Percentiles rank a stretch among this genome's conserved stretches.
Evolutionary conservation across 2,888 invertebrate species (phyloP).

Genomic region (Erebia ligea): DNA sequence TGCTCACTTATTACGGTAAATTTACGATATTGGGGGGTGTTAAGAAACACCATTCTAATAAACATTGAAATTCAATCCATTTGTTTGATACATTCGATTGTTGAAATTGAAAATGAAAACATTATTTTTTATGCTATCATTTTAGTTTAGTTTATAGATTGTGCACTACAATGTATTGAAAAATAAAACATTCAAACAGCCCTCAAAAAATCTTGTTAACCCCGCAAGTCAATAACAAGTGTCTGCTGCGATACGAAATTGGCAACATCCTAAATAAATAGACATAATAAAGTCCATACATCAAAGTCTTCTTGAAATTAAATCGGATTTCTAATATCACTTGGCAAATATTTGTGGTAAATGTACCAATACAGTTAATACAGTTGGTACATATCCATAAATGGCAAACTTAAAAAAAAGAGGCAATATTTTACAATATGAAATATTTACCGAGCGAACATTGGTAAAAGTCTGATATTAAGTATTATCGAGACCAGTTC

Average conservation of each 20-base stretch:
- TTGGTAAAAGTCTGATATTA: too few species aligned
- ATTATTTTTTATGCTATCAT: too few species aligned
- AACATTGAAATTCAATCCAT: background rate
- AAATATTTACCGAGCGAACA: too few species aligned
- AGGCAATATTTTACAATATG: too few species aligned
- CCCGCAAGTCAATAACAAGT: constrained; percentile 6
- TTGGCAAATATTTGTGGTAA: constrained; percentile 13
- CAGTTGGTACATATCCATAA: background rate
- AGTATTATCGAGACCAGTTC: too few species aligned
- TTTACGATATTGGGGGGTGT: constrained; percentile 16
- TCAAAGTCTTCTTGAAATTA: constrained; percentile 23
- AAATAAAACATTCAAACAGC: background rate
- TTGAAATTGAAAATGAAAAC: too few species aligned
- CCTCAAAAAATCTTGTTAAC: constrained; percentile 11
- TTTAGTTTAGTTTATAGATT: too few species aligned
- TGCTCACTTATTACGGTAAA: constrained; percentile 23
- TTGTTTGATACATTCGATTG: too few species aligned
- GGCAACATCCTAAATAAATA: constrained; percentile 21
- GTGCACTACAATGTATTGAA: too few species aligned
- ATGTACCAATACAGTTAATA: background rate
- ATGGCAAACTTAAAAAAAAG: too few species aligned
- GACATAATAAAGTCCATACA: constrained; percentile 23
- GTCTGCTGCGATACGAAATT: constrained; percentile 12
- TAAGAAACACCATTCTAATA: background rate
- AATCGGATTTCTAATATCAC: constrained; percentile 10